Conservation (phyloP, 2,797 vertebrate species). For the Parauchenoglanis ngamensis region DNA sequence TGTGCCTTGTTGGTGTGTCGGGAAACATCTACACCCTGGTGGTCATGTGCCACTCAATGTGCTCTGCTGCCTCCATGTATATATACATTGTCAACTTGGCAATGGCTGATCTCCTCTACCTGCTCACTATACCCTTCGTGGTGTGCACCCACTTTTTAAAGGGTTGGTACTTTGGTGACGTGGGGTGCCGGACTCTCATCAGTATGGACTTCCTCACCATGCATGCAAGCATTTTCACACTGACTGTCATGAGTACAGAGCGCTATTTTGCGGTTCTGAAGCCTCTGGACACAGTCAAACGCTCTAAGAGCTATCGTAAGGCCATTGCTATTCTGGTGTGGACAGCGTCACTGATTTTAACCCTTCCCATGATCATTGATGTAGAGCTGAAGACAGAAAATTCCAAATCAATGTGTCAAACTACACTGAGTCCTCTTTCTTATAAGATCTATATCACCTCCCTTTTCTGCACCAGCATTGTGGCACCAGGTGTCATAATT, state of each 20-base stretch:
- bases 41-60: slow-evolving; percentile 90
- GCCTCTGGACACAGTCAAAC: slow-evolving; percentile 87
- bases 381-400: slow-evolving; percentile 80
- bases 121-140: slow-evolving; percentile 90
- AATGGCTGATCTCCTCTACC: slow-evolving; percentile 87
- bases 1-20: slow-evolving; percentile 86
- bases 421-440: slow-evolving; percentile 80
- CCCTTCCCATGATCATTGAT: slow-evolving; percentile 87
- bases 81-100: slow-evolving; percentile 92
- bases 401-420: slow-evolving; percentile 82
- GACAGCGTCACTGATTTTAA: slow-evolving; percentile 83
- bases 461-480: slow-evolving; percentile 90
- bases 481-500: slow-evolving; percentile 88
- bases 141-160: slow-evolving; percentile 89
- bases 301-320: slow-evolving; percentile 90
- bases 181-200: slow-evolving; percentile 85
- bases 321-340: slow-evolving; percentile 85
- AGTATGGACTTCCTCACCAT: slow-evolving; percentile 92
- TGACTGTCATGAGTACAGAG: slow-evolving; percentile 91
- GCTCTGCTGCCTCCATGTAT: slow-evolving; percentile 89
- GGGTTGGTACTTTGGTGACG: slow-evolving; percentile 88
- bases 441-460: slow-evolving; percentile 87
- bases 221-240: slow-evolving; percentile 92
- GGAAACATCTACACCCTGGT: slow-evolving; percentile 92
- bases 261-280: slow-evolving; percentile 90